phyloP scores from a whole-genome alignment of 2,113 vertebrate genomes.

The Oreochromis tanganicae region DNA sequence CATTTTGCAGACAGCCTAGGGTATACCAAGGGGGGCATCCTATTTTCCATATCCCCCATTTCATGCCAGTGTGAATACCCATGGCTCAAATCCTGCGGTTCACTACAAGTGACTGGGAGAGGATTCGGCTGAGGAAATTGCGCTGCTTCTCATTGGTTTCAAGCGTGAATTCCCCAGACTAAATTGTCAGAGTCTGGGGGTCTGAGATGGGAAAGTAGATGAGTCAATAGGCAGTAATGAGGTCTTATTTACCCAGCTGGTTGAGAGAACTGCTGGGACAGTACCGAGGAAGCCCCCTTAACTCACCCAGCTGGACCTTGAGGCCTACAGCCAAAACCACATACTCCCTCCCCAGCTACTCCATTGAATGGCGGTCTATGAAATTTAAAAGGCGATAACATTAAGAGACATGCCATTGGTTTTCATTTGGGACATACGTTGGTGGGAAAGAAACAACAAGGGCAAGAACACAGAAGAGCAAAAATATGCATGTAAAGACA shows the following conservation, averaged over 20 bases:
- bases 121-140: constrained; percentile 52
- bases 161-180: constrained; percentile 49
- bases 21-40: constrained; percentile 13
- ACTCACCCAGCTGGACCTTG: constrained; percentile 52
- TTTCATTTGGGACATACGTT: constrained; percentile 15
- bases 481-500: background rate
- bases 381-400: constrained; percentile 24
- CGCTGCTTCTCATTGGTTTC: constrained; percentile 27
- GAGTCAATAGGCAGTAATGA: constrained; percentile 66
- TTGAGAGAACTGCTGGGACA: constrained; percentile 35
- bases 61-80: constrained; percentile 39
- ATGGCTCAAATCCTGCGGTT: constrained; percentile 13
- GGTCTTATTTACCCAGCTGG: constrained; percentile 70
- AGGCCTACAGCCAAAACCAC: constrained; percentile 34
- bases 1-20: constrained; percentile 26
- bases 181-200: constrained; percentile 50
- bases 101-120: constrained; percentile 29
- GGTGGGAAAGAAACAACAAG: constrained; percentile 9
- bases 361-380: constrained; percentile 3
- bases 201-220: constrained; percentile 56
- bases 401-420: background rate
- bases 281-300: constrained; percentile 29
- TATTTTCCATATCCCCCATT: constrained; percentile 19
- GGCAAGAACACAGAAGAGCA: background rate
- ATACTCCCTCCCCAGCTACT: background rate